Percentiles rank a stretch among this genome's conserved stretches.
These are phyloP conservation scores for Drosophila nr. perissopoda DNA, from an alignment of 2,888 invertebrate species.

Conservation along the genomic window DNA sequence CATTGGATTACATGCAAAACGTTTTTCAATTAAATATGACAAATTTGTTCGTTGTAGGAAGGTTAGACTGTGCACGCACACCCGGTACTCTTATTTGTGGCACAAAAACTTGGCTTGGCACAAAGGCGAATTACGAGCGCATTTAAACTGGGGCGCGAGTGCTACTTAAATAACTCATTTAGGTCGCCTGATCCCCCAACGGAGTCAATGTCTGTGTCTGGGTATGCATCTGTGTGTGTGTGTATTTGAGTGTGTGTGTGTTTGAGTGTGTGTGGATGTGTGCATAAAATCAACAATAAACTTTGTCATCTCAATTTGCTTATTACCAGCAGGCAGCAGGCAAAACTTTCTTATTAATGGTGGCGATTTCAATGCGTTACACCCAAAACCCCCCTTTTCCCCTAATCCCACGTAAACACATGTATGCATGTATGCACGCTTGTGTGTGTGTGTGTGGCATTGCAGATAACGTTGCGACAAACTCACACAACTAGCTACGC, in stretches of 20 bases:
- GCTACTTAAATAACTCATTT: slow-evolving; percentile 81
- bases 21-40: not conserved
- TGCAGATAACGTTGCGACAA: slow-evolving; percentile 54
- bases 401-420: slow-evolving; percentile 1
- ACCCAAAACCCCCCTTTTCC: not conserved
- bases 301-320: slow-evolving; percentile 81
- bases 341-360: slow-evolving; percentile 78
- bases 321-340: slow-evolving; percentile 68
- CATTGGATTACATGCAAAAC: not conserved
- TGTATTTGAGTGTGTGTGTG: slow-evolving; percentile 8
- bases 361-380: slow-evolving; percentile 74
- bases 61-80: slow-evolving; percentile 33
- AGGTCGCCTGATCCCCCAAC: slow-evolving; percentile 65
- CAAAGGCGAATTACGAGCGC: slow-evolving; percentile 82
- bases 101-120: slow-evolving; percentile 69
- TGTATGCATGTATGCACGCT: slow-evolving; percentile 25
- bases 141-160: slow-evolving; percentile 81
- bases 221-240: not conserved
- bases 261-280: slow-evolving; percentile 19
- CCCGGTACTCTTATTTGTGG: slow-evolving; percentile 21
- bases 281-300: slow-evolving; percentile 79
- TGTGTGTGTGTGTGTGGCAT: slow-evolving; percentile 24
- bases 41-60: slow-evolving; percentile 1
- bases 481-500: slow-evolving; percentile 36
- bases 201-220: slow-evolving; percentile 32